phyloP scores from a whole-genome alignment of 2,113 vertebrate species.

The Tragelaphus imberbis region DNA sequence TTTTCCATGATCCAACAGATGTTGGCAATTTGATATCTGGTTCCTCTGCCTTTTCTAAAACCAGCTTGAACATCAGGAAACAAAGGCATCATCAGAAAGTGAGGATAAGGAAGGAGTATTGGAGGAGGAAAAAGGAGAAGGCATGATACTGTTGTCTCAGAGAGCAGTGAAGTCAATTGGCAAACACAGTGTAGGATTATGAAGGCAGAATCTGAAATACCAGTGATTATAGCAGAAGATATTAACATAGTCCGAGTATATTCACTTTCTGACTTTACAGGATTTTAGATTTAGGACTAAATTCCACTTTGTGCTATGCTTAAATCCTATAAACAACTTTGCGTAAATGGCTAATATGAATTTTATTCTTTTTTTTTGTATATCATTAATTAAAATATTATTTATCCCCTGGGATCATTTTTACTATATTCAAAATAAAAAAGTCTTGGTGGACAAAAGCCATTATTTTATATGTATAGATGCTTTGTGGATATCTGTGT shows the following conservation, averaged over 20 bases:
- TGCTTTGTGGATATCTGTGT: background rate
- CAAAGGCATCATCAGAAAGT: background rate
- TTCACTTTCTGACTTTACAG: background rate
- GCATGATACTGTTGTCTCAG: background rate
- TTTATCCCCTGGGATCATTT: background rate
- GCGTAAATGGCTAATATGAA: background rate
- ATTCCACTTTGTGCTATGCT: background rate
- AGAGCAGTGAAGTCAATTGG: background rate
- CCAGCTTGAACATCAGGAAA: background rate
- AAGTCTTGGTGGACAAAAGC: background rate
- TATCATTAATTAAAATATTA: background rate
- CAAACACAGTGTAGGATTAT: background rate
- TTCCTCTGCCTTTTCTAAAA: too few relatives aligned
- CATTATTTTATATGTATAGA: background rate
- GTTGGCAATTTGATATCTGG: too few relatives aligned
- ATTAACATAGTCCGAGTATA: background rate
- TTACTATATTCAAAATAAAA: background rate
- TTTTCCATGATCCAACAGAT: too few relatives aligned
- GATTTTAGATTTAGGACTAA: background rate
- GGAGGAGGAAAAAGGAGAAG: background rate
- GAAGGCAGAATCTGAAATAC: background rate
- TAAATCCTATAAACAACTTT: background rate
- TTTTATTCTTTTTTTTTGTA: background rate
- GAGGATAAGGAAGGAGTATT: background rate
- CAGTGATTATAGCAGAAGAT: background rate